Evolutionary conservation across 2,888 invertebrate genomes (phyloP), one percentile per base, ranked within the genome.

Genomic region (Leucoma salicis): DNA sequence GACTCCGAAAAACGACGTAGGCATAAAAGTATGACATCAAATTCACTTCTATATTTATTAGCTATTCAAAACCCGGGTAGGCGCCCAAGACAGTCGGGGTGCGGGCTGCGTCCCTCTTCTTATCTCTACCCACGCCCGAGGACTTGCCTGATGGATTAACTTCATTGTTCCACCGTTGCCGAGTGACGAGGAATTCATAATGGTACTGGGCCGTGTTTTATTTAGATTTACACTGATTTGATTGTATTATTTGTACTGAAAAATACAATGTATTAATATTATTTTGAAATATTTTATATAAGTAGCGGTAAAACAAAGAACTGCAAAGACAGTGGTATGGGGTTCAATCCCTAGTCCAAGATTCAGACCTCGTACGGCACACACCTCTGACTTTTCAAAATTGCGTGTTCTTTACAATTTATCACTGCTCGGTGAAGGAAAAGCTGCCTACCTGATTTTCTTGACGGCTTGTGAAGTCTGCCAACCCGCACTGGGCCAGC

Each of bases 181-280:
- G 74, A 78, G 82, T 84, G 87, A 85, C 84, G 81, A 70, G 79
- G 84, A 85, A 88, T 89, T 83, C 86, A 87, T 88, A 89, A 89
- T 89, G 88, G 85, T 76, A 70, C 66, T 62, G 39, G 66, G 66
- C 59, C 53, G 46, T 52, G 63, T 65, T 70, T 72, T 70, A 70
- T 73, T 71, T 72, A 68, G 64, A 53, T 60, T 59, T 57, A 54
- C 57, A 44, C 41, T 56, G 43, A 59, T 59, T 66, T 53, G 28
- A 27, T 13, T 45, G 32, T 39, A 45, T 36, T 45, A 39, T 45
- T 40, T 33, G 14, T 29, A 28, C 14, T 35, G 37, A 31, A 35
- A 39, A 39, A 14, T 31, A 41, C 12, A n/a, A n/a, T n/a, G n/a
- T 32, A n/a, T 18, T 25, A 10, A 25, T 10, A 25, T 25, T 10